A percentile compares a stretch with the other conserved stretches of the same genome.
Evolutionary conservation across 1,140 invertebrate genomes (phyloP).

Genomic region (Catajapyx aquilonaris): DNA sequence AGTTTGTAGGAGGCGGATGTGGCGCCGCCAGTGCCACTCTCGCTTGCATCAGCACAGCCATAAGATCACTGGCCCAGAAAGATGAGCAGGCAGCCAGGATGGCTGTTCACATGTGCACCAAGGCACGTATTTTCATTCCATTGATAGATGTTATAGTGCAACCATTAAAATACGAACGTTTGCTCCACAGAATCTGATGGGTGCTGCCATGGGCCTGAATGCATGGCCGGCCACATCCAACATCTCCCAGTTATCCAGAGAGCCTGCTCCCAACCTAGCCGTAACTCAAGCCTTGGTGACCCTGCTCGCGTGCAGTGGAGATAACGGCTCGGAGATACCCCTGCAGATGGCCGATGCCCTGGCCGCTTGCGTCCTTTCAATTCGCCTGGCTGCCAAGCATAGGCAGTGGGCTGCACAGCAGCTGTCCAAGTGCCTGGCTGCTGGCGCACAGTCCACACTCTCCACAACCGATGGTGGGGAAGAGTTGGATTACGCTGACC

Average conservation of each 20-base stretch:
- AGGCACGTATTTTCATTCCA: too few relatives aligned
- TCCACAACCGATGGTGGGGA: constrained; percentile 14
- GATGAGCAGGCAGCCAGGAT: constrained; percentile 30
- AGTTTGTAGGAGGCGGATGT: background rate
- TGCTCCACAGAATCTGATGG: constrained; percentile 25
- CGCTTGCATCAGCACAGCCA: constrained; percentile 29
- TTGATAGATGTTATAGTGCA: background rate
- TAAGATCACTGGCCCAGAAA: constrained; percentile 31
- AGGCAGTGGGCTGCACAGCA: constrained; percentile 38
- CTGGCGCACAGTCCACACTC: constrained; percentile 10
- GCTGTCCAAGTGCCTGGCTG: constrained; percentile 18
- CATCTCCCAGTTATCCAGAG: background rate
- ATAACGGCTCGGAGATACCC: constrained; percentile 16
- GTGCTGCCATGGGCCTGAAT: constrained; percentile 21
- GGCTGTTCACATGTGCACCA: constrained; percentile 35
- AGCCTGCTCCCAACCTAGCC: constrained; percentile 23
- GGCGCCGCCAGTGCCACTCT: constrained; percentile 21
- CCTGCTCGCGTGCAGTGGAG: constrained; percentile 25
- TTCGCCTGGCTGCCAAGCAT: constrained; percentile 22
- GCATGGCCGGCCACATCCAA: constrained; percentile 3
- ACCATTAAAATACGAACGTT: background rate
- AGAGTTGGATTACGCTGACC: constrained; percentile 23
- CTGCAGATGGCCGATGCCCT: constrained; percentile 37
- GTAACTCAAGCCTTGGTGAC: constrained; percentile 37
- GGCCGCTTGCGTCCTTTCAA: constrained; percentile 34